phyloP scores from a whole-genome alignment of 2,888 invertebrate species.

The Druceiella hillmani region DNA sequence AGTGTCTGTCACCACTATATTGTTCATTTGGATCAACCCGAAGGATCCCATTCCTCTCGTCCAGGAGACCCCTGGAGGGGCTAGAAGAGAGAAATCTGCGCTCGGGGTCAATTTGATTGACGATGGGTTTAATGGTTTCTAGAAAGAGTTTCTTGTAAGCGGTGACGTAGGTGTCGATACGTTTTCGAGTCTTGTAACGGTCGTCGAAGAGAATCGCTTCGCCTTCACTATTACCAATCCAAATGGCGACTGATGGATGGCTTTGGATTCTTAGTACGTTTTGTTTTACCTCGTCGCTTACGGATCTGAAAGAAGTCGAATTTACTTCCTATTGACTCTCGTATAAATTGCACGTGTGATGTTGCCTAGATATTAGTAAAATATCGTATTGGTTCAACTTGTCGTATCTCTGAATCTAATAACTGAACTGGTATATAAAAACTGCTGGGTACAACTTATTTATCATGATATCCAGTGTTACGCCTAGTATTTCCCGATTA shows the following conservation, averaged over 20 bases:
- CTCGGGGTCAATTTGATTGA: constrained; percentile 55
- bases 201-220: constrained; percentile 80
- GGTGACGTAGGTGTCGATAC: constrained; percentile 53
- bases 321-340: no score
- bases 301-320: constrained; percentile 59
- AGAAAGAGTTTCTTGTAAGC: constrained; percentile 86
- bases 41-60: no score
- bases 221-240: constrained; percentile 97
- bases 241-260: constrained; percentile 83
- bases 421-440: no score
- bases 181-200: constrained; percentile 63
- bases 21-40: no score
- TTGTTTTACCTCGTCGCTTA: constrained; percentile 70
- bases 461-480: no score
- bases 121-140: constrained; percentile 62
- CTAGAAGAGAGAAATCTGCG: constrained; percentile 80
- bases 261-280: constrained; percentile 77
- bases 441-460: no score
- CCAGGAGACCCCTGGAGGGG: constrained; percentile 84
- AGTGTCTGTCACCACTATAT: no score
- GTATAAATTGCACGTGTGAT: no score
- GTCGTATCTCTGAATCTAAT: no score
- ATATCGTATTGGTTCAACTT: no score
- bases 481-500: no score
- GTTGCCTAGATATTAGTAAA: no score